These are phyloP conservation scores for Meloidogyne hapla DNA, from an alignment of 1,140 invertebrate genomes.

Conservation along the genomic window DNA sequence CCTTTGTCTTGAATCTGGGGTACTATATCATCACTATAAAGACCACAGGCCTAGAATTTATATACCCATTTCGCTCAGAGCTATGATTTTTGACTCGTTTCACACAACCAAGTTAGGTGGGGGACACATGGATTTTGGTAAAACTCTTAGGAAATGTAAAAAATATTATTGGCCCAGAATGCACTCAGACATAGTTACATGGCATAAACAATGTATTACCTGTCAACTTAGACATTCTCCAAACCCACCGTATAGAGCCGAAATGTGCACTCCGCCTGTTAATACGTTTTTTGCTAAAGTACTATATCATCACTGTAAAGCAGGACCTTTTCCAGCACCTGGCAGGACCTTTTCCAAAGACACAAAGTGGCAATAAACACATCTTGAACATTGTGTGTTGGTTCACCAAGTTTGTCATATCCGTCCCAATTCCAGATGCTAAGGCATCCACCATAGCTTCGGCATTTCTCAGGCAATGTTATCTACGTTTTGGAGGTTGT, in stretches of 20 bases:
- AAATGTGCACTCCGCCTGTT: slow-evolving; percentile 1
- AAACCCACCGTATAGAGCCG: neutral
- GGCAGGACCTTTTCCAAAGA: slow-evolving; percentile 22
- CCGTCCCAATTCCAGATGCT: slow-evolving; percentile 25
- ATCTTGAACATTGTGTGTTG: slow-evolving; percentile 29
- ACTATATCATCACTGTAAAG: slow-evolving; percentile 14
- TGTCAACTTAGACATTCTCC: slow-evolving; percentile 30
- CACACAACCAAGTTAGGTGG: slow-evolving; percentile 18
- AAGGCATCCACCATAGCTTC: slow-evolving; percentile 15
- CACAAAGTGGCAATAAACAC: slow-evolving; percentile 20
- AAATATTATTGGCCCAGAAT: slow-evolving; percentile 37
- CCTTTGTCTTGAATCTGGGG: neutral
- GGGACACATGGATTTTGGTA: slow-evolving; percentile 17
- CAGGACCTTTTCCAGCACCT: no score
- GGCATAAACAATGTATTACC: slow-evolving; percentile 11
- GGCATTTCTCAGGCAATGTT: slow-evolving; percentile 24
- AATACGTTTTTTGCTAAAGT: slow-evolving; percentile 27
- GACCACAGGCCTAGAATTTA: neutral
- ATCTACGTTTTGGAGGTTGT: slow-evolving; percentile 25
- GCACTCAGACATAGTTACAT: slow-evolving; percentile 9
- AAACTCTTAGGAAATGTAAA: slow-evolving; percentile 21
- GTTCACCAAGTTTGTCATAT: slow-evolving; percentile 34
- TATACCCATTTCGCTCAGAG: neutral
- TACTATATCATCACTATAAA: neutral
- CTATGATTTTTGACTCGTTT: slow-evolving; percentile 20